Percentiles rank a stretch among this genome's conserved stretches.
These are phyloP conservation scores for Watsonalla binaria DNA, from an alignment of 2,888 invertebrate species.

Conservation along the genomic window DNA sequence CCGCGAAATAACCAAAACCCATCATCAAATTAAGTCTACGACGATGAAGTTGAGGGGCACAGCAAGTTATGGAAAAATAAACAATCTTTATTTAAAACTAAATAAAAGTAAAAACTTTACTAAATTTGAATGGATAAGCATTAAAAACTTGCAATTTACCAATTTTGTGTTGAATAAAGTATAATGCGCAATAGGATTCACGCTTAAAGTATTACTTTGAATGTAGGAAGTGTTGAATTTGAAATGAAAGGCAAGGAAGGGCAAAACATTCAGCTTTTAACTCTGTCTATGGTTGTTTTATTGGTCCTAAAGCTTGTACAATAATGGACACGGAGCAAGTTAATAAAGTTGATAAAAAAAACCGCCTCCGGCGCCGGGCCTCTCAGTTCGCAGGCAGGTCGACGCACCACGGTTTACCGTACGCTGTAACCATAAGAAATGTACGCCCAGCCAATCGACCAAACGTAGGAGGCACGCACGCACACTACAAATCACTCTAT, in stretches of 20 bases:
- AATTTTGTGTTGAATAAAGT: too few relatives aligned
- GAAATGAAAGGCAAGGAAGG: background rate
- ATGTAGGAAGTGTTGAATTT: background rate
- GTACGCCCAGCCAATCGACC: constrained; percentile 55
- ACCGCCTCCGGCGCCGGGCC: constrained; percentile 48
- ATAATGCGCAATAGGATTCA: too few relatives aligned
- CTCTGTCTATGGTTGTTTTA: background rate
- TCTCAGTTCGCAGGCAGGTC: constrained; percentile 73
- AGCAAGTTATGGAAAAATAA: too few relatives aligned
- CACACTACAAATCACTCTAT: constrained; percentile 39
- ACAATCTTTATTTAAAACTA: too few relatives aligned
- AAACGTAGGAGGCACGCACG: constrained; percentile 43
- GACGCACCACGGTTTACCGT: constrained; percentile 70
- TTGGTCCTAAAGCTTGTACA: constrained; percentile 5
- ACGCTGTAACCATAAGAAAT: constrained; percentile 65
- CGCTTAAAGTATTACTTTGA: too few relatives aligned
- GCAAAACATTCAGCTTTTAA: background rate
- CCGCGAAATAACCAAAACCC: too few relatives aligned
- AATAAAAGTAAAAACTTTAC: too few relatives aligned
- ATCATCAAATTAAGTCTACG: too few relatives aligned
- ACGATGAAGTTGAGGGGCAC: too few relatives aligned
- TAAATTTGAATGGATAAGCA: too few relatives aligned
- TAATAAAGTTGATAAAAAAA: constrained; percentile 49
- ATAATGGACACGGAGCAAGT: constrained; percentile 35
- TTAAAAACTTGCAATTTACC: too few relatives aligned